A percentile compares a stretch with the other conserved stretches of the same genome.
Conservation (phyloP, 2,113 vertebrate genomes). For the Rana temporaria region DNA sequence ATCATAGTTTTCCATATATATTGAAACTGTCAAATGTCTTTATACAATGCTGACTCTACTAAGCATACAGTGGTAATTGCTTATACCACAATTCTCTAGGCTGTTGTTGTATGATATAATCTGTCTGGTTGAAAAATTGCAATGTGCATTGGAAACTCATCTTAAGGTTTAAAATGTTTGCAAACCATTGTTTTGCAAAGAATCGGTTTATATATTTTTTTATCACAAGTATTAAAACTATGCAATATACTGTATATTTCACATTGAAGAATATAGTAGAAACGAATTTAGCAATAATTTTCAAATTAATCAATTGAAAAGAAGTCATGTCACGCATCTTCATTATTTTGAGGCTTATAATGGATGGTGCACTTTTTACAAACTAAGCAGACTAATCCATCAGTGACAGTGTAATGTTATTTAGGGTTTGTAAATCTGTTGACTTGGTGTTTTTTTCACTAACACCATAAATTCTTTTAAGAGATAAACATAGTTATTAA, state of each 20-base stretch:
- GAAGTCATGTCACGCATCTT: slow-evolving; percentile 54
- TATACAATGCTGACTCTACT: too few species aligned
- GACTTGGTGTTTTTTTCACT: slow-evolving; percentile 45
- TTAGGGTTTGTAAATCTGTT: slow-evolving; percentile 50
- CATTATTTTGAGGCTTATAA: slow-evolving; percentile 52
- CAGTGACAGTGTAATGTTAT: slow-evolving; percentile 56
- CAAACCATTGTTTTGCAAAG: not conserved
- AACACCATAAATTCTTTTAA: slow-evolving; percentile 44
- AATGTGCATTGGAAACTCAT: not conserved
- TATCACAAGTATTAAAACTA: not conserved
- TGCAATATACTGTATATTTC: not conserved
- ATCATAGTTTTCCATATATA: too few species aligned
- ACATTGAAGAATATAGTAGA: slow-evolving; percentile 13
- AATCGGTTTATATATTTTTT: not conserved
- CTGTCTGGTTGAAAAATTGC: not conserved
- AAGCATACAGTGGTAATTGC: too few species aligned
- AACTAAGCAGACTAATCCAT: slow-evolving; percentile 56
- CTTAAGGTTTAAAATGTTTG: not conserved
- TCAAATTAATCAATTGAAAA: slow-evolving; percentile 56
- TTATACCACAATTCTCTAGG: too few species aligned
- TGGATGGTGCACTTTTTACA: slow-evolving; percentile 53
- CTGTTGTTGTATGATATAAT: too few species aligned
- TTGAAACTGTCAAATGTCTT: too few species aligned
- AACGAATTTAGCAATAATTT: slow-evolving; percentile 53
- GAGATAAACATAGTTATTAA: slow-evolving; percentile 13